Base-by-base conservation (phyloP, 1,140 invertebrate genomes). In the Hormaphis cornu region DNA sequence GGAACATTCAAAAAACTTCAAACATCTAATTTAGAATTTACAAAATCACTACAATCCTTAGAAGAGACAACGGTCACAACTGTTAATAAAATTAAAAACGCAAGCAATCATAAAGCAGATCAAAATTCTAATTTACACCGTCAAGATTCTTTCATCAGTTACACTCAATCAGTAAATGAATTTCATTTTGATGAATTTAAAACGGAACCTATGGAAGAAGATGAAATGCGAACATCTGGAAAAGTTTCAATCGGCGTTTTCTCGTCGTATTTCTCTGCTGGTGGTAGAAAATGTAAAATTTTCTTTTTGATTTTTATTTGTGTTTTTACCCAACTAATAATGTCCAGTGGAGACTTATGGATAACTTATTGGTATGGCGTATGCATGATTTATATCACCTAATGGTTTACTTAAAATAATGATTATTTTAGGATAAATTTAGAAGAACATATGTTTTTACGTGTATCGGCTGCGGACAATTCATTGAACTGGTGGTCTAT, bases 301-400 rank as follows among this genome's bases (percentile, higher is more conserved):
- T 61, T 82, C 0, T 72, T 84, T 0, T 80, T 89, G 0, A 54
- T 85, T 0, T 1, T 87, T 0, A 74, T 87, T 8, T 88, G 86
- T 70, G 58, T 89, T 4, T 18, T 84, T 1, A 83, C 88, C 0
- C 88, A 91, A 76, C 75, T 82, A 0, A 77, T 85, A 24, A 88
- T 86, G 12, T 87, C 88, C 20, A 79, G 81, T n/a, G 84, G 87
- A 72, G 90, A 92, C 75, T 88, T 86, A 69, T 93, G 90, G 81
- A 83, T 91, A 0, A 85, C 88, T 3, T 80, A 83, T 70, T 92
- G 90, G 90, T 88, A 78, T 76, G 74, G 71, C n/a, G n/a, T n/a
- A n/a, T n/a, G 78, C 75, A 73, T 72, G 40, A 33, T 16, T 40
- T 70, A 44, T 48, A 70, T 53, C 54, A 44, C 46, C 9, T 10